These are phyloP conservation scores for Diprion similis DNA, from an alignment of 1,140 invertebrate genomes.

Conservation along the genomic window DNA sequence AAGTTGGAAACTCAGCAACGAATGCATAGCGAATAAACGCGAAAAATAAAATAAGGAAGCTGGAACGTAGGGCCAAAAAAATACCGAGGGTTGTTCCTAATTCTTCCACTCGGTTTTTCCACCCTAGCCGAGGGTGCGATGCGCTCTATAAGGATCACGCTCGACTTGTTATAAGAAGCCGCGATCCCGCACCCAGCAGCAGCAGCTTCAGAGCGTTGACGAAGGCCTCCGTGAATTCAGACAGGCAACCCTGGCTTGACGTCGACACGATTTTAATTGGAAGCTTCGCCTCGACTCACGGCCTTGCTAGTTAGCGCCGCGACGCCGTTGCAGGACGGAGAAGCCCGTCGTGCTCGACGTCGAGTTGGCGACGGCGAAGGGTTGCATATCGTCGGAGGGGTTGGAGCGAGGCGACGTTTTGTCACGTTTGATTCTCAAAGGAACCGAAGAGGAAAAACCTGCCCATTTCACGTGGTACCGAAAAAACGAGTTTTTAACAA, in stretches of 20 bases:
- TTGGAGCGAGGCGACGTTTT: neutral
- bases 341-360: neutral
- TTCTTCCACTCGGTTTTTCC: neutral
- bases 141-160: neutral
- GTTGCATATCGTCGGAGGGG: neutral
- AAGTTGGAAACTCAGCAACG: no score
- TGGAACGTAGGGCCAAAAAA: neutral
- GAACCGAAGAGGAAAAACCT: neutral
- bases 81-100: no score
- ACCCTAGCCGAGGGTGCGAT: neutral
- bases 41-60: neutral
- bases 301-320: neutral
- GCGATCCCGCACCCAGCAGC: neutral
- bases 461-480: no score
- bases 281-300: neutral
- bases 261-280: constrained; percentile 4
- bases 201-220: neutral
- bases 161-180: neutral
- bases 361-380: neutral
- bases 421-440: constrained; percentile 4
- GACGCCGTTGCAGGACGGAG: no score
- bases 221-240: constrained; percentile 4
- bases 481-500: no score
- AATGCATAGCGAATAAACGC: constrained; percentile 9
- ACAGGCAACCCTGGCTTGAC: neutral